A percentile compares a stretch with the other conserved stretches of the same genome.
Evolutionary conservation across 2,113 vertebrate genomes (phyloP).

Genomic region (Epinephelus cyanopodus): DNA sequence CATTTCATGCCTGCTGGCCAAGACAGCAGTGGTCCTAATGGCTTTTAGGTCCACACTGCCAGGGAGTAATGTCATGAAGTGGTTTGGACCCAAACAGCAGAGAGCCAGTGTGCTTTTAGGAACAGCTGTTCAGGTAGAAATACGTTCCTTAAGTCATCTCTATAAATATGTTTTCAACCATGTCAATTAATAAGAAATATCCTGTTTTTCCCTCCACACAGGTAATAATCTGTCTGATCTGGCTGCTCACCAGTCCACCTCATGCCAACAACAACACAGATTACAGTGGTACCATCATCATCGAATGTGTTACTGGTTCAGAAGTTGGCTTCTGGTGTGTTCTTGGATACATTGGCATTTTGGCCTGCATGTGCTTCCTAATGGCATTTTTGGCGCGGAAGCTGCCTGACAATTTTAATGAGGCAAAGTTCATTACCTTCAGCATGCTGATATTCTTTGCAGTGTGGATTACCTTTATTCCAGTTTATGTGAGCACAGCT

Average conservation of each 20-base stretch:
- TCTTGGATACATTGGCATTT: constrained; percentile 77
- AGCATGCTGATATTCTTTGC: constrained; percentile 84
- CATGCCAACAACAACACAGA: constrained; percentile 68
- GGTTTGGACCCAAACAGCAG: constrained; percentile 75
- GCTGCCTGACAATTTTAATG: constrained; percentile 82
- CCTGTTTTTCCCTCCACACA: neutral
- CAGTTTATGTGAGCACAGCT: constrained; percentile 82
- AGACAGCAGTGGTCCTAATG: constrained; percentile 75
- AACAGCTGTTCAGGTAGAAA: constrained; percentile 75
- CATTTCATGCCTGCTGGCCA: constrained; percentile 77
- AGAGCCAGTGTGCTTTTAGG: constrained; percentile 77
- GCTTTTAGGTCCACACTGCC: constrained; percentile 75
- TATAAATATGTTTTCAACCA: neutral
- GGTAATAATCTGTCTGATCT: constrained; percentile 77
- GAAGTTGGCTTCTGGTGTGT: constrained; percentile 77
- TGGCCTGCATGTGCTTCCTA: constrained; percentile 76
- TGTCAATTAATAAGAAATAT: neutral
- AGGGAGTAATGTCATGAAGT: constrained; percentile 70
- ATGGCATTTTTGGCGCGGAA: constrained; percentile 80
- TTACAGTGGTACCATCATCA: constrained; percentile 74
- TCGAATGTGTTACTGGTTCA: constrained; percentile 78
- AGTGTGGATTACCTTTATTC: constrained; percentile 82
- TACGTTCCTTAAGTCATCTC: rapidly evolving
- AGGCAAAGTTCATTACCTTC: constrained; percentile 82
- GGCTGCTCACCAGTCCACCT: constrained; percentile 78